Percentiles rank a stretch among this genome's conserved stretches.
These are phyloP conservation scores for Ascidia mentula DNA, from an alignment of 23 tunicate species.

Conservation along the genomic window DNA sequence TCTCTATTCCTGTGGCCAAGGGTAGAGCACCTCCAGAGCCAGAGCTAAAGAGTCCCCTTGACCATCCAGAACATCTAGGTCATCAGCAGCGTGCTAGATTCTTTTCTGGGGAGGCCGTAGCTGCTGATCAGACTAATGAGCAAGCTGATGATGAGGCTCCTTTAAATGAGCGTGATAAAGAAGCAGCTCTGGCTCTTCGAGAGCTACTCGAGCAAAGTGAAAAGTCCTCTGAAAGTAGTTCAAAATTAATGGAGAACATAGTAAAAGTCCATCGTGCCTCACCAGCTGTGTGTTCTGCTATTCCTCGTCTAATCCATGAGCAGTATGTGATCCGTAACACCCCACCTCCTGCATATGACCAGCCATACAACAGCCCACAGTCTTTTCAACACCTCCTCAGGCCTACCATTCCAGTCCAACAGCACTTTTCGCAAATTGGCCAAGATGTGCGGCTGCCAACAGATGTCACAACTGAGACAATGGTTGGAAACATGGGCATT, in stretches of 20 bases:
- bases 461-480: neutral
- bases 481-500: neutral
- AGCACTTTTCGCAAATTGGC: neutral
- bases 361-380: neutral
- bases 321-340: constrained; percentile 42
- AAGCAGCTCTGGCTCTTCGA: constrained; percentile 53
- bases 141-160: constrained; percentile 65
- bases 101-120: constrained; percentile 39
- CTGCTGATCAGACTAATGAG: constrained; percentile 20
- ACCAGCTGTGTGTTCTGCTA: constrained; percentile 4
- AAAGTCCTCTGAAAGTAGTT: constrained; percentile 1
- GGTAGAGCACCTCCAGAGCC: constrained; percentile 31
- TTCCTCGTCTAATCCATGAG: constrained; percentile 22
- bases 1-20: neutral
- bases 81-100: constrained; percentile 41
- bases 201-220: constrained; percentile 50
- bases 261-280: neutral
- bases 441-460: neutral
- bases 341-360: constrained; percentile 84
- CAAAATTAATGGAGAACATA: neutral
- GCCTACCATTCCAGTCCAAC: neutral
- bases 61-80: constrained; percentile 58
- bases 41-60: constrained; percentile 64
- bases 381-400: neutral
- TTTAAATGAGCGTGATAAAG: constrained; percentile 55